Evolutionary conservation across 2,888 invertebrate species (phyloP).

Genomic region (Nomada ferruginata): DNA sequence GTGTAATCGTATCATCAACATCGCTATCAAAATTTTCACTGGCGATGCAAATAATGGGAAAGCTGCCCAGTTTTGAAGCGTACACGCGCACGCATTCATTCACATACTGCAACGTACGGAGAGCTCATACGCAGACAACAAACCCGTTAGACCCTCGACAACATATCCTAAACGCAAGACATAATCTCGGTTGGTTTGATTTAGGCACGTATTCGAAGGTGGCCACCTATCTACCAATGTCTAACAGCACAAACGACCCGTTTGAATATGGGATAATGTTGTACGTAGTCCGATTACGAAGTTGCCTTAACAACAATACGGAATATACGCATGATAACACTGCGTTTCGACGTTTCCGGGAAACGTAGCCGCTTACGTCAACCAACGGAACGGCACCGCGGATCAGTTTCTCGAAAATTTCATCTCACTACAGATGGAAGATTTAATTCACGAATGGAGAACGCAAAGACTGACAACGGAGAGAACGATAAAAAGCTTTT

Average conservation of each 20-base stretch:
- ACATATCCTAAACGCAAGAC: constrained; percentile 39
- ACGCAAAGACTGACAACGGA: too few relatives aligned
- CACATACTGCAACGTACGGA: not conserved
- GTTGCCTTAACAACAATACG: constrained; percentile 36
- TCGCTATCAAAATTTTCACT: constrained; percentile 14
- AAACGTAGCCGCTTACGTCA: not conserved
- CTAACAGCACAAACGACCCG: constrained; percentile 40
- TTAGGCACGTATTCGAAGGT: constrained; percentile 52
- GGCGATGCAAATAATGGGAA: constrained; percentile 1
- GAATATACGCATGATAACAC: constrained; percentile 23
- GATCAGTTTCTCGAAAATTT: too few relatives aligned
- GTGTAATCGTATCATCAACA: not conserved
- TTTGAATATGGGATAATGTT: constrained; percentile 44
- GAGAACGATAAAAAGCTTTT: too few relatives aligned
- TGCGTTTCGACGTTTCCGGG: constrained; percentile 20
- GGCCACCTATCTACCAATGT: constrained; percentile 26
- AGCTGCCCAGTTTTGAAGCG: not conserved
- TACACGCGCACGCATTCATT: not conserved
- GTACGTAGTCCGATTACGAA: constrained; percentile 48
- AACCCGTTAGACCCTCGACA: constrained; percentile 7
- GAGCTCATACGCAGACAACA: not conserved
- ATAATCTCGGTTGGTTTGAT: constrained; percentile 46
- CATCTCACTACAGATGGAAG: too few relatives aligned
- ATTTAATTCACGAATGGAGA: not conserved
- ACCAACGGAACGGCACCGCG: too few relatives aligned